These are phyloP conservation scores for Chloroclystis v-ata DNA, from an alignment of 2,888 invertebrate genomes.

Conservation along the genomic window DNA sequence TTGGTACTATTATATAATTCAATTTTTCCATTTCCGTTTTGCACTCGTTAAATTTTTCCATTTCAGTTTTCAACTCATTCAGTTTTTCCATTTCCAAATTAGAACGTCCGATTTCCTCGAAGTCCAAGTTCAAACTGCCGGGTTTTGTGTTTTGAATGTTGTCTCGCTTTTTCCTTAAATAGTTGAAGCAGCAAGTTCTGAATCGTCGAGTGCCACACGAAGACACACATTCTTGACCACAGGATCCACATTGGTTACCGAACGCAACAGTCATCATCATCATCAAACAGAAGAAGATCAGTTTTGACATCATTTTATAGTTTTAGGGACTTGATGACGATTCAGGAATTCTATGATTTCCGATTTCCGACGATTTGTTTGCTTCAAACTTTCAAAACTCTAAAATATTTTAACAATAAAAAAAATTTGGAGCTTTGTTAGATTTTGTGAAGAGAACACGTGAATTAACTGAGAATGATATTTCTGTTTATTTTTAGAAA, in stretches of 20 bases:
- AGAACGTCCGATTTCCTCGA: not conserved
- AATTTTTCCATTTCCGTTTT: not conserved
- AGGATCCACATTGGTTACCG: slow-evolving; percentile 47
- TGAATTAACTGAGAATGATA: no score
- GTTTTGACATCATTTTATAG: slow-evolving; percentile 2
- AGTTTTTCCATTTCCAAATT: not conserved
- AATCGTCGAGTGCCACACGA: slow-evolving; percentile 81
- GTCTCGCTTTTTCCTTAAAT: slow-evolving; percentile 58
- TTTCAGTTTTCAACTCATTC: not conserved
- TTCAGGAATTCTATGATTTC: no score
- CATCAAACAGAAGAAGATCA: not conserved
- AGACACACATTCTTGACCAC: slow-evolving; percentile 78
- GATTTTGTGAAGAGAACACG: no score
- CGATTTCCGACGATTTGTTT: not conserved
- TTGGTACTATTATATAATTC: no score
- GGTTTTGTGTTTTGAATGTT: not conserved
- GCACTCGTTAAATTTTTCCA: not conserved
- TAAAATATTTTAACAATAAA: no score
- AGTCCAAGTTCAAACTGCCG: not conserved
- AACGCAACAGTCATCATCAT: slow-evolving; percentile 8
- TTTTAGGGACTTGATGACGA: no score
- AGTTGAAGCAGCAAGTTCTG: slow-evolving; percentile 82
- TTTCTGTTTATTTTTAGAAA: no score
- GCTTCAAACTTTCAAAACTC: no score
- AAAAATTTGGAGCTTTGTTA: not conserved